Conservation (phyloP, 2,888 invertebrate genomes). For the Herminia tarsipennalis region DNA sequence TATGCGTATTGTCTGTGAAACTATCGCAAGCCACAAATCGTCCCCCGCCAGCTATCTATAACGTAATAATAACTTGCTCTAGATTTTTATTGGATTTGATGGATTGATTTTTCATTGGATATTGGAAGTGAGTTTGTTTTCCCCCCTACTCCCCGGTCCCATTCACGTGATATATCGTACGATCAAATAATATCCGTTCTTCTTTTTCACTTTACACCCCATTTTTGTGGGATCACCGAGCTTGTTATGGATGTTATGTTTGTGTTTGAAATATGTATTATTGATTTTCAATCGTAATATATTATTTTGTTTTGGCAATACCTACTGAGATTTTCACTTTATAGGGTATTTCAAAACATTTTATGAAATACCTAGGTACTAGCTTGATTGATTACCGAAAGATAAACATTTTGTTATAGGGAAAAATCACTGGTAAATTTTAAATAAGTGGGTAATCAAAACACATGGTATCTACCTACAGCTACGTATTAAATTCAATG, state of each 20-base stretch:
- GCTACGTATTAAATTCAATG: too few species aligned
- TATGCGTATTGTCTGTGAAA: conserved; percentile 19
- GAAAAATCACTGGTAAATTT: too few species aligned
- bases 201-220: conserved; percentile 53
- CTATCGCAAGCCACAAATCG: conserved; percentile 36
- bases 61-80: conserved; percentile 54
- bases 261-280: conserved; percentile 35
- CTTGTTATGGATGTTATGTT: conserved; percentile 39
- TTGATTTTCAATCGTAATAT: conserved; percentile 22
- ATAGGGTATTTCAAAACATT: too few species aligned
- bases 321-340: conserved; percentile 9
- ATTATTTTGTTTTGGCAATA: conserved; percentile 12
- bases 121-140: conserved; percentile 58
- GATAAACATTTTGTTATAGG: too few species aligned
- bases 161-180: conserved; percentile 55
- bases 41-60: conserved; percentile 32
- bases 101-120: conserved; percentile 67
- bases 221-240: conserved; percentile 45
- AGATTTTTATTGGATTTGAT: conserved; percentile 62
- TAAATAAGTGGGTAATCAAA: neutral
- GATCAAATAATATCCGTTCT: conserved; percentile 62
- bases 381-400: too few species aligned
- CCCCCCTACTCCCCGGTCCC: conserved; percentile 33
- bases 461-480: neutral
- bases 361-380: too few species aligned